phyloP scores from a whole-genome alignment of 2,888 invertebrate species.

The Chirona hameri region DNA sequence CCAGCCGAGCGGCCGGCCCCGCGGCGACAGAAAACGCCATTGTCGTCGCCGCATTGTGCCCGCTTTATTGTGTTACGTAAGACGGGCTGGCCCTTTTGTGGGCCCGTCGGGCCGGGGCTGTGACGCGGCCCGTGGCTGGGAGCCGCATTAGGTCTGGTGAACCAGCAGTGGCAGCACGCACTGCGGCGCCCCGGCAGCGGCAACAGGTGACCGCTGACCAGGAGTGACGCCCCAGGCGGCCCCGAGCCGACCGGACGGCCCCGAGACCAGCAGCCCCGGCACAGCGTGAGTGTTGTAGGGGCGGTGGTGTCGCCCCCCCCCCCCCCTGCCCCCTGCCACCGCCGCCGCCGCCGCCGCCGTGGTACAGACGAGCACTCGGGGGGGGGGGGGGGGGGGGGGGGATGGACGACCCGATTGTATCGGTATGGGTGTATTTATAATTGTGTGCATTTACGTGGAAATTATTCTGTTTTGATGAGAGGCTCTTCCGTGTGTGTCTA shows the following conservation, averaged over 20 bases:
- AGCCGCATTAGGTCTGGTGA: not conserved
- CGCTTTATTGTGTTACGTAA: constrained; percentile 14
- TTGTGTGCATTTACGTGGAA: no score
- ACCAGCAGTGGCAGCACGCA: not conserved
- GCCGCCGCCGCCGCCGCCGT: no score
- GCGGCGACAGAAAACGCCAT: not conserved
- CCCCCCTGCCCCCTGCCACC: no score
- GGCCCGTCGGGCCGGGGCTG: not conserved
- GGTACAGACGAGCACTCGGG: no score
- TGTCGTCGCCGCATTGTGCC: not conserved
- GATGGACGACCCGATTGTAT: no score
- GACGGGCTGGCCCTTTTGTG: constrained; percentile 25
- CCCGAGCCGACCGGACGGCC: not conserved
- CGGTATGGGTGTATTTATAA: no score
- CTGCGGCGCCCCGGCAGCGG: not conserved
- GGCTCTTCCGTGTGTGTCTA: no score
- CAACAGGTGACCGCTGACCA: constrained; percentile 5
- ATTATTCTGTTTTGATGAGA: no score
- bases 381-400: no score
- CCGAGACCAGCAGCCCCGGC: no score
- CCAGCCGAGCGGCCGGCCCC: not conserved
- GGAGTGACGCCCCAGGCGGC: not conserved
- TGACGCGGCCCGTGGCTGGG: not conserved
- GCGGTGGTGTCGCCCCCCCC: no score
- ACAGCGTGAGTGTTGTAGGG: no score